Conservation (phyloP, 2,888 invertebrate genomes). For the Sarcophaga rosellei region DNA sequence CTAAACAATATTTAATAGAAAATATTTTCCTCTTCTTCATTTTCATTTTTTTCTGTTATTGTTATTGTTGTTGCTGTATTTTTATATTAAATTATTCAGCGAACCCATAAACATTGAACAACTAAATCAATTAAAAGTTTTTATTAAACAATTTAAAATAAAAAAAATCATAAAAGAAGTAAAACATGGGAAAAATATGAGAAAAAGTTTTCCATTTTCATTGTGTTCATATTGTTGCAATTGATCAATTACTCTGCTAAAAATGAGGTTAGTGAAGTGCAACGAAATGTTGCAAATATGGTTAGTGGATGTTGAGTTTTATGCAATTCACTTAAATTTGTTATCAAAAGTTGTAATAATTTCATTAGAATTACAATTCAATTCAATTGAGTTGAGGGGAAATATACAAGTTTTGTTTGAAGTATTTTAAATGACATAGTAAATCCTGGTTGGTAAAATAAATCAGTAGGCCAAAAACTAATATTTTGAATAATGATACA, state of each 20-base stretch:
- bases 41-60: background rate
- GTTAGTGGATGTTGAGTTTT: background rate
- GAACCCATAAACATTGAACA: constrained; percentile 46
- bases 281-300: constrained; percentile 17
- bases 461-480: too few relatives aligned
- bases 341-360: background rate
- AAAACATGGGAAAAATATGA: background rate
- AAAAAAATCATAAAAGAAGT: background rate
- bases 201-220: constrained; percentile 23
- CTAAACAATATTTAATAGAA: background rate
- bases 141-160: constrained; percentile 36
- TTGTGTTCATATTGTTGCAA: constrained; percentile 6
- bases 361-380: background rate
- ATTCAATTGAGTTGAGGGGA: too few relatives aligned
- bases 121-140: constrained; percentile 61
- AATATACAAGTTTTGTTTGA: too few relatives aligned
- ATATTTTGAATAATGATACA: too few relatives aligned
- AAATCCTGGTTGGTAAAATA: too few relatives aligned
- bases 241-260: constrained; percentile 29
- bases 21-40: background rate
- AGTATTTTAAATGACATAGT: too few relatives aligned
- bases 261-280: constrained; percentile 36
- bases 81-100: constrained; percentile 28
- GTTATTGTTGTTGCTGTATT: too few relatives aligned
- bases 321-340: too few relatives aligned